Base-by-base conservation (phyloP, 1,140 invertebrate genomes). In the Geopemphigus sp. region DNA sequence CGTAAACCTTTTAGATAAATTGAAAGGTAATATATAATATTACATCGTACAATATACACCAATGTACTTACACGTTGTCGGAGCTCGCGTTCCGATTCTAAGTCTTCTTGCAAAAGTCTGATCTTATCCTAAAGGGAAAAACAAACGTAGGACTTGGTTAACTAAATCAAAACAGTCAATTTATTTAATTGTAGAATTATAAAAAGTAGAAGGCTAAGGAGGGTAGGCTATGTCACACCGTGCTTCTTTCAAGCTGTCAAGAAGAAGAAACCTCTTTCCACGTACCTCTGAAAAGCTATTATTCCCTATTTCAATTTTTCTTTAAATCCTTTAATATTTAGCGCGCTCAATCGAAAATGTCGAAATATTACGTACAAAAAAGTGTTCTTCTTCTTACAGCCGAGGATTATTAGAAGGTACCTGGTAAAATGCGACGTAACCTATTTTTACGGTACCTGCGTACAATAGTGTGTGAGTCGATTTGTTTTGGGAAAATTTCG, bases 11-110 rank as follows among this genome's bases (percentile, higher is more conserved):
- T 45, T 45, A 5, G 39, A 11, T 45, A 50, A 50, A 8, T 68
- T 26, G n/a, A 17, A 39, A 39, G 32, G 32, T 39, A 39, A 39
- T 39, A 39, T 39, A 8, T 39, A 39, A 26, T 8, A 50, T 11
- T 26, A 50, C 17, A 22, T 17, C 6, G 15, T 45, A 68, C 39
- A 14, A 24, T 11, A 50, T 11, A 26, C 22, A 78, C 12, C 1
- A 10, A 45, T 45, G 32, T 50, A 50, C 47, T 50, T 50, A 98
- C 96, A 90, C 96, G 94, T 90, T 96, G 93, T 88, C 96, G 92
- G 86, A 98, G 89, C 89, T 98, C 96, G 87, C 96, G 93, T 90
- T 98, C 96, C 86, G 91, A 92, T 90, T 98, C 96, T 88, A 98
- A 90, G 89, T 98, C 96, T 90, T 98, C 96, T 85, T 96, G 94